A percentile compares a stretch with the other conserved stretches of the same genome.
phyloP scores from a whole-genome alignment of 2,888 invertebrate genomes.

The Drosophila vallismaia region DNA sequence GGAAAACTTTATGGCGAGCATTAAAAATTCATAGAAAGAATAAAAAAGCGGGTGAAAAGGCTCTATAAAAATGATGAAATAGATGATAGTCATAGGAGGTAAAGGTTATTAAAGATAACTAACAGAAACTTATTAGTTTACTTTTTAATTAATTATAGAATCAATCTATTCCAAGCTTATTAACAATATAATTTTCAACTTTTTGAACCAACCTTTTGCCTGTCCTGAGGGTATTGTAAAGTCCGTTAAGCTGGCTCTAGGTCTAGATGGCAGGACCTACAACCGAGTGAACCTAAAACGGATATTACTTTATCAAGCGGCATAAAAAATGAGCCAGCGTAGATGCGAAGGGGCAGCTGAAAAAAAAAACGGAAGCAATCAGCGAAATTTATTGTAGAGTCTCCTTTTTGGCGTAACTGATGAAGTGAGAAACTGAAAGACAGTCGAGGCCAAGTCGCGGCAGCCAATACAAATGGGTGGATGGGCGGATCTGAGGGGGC shows the following conservation, averaged over 20 bases:
- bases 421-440: slow-evolving; percentile 79
- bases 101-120: no score
- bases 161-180: background rate
- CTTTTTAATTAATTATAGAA: no score
- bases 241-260: slow-evolving; percentile 30
- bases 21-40: background rate
- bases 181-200: background rate
- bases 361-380: slow-evolving; percentile 69
- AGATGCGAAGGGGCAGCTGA: slow-evolving; percentile 49
- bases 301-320: slow-evolving; percentile 79
- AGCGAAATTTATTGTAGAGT: slow-evolving; percentile 79
- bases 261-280: slow-evolving; percentile 30
- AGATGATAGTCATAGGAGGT: no score
- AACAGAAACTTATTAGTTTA: no score
- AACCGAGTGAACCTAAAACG: slow-evolving; percentile 71
- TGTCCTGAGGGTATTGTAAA: slow-evolving; percentile 26
- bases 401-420: slow-evolving; percentile 78
- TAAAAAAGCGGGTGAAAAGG: background rate
- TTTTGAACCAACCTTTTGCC: background rate
- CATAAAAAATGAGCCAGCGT: slow-evolving; percentile 75
- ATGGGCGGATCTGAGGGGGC: background rate
- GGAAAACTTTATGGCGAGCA: background rate
- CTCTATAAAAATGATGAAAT: no score
- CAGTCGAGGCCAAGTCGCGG: slow-evolving; percentile 72
- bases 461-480: slow-evolving; percentile 61